These are phyloP conservation scores for Dasypogon diadema DNA, from an alignment of 2,888 invertebrate species.

Conservation along the genomic window DNA sequence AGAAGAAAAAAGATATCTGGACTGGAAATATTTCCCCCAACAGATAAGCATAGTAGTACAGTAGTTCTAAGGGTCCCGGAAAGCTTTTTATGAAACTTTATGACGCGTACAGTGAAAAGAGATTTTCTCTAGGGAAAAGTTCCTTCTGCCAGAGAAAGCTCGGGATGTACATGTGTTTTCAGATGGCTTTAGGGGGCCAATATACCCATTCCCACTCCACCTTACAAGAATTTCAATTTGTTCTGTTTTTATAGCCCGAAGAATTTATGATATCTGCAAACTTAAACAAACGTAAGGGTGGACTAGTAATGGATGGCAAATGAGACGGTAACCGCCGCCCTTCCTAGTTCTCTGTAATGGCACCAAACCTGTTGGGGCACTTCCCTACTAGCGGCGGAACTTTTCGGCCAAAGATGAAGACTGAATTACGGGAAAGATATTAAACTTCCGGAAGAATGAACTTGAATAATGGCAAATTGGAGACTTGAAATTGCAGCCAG, in stretches of 20 bases:
- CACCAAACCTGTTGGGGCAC: slow-evolving; percentile 1
- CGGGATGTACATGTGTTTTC: slow-evolving; percentile 21
- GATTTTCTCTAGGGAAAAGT: slow-evolving; percentile 29
- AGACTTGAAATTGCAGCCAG: slow-evolving; percentile 25
- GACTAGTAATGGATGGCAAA: slow-evolving; percentile 25
- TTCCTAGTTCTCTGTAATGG: neutral
- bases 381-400: neutral
- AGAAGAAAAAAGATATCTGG: slow-evolving; percentile 42
- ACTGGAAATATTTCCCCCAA: slow-evolving; percentile 52
- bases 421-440: slow-evolving; percentile 33
- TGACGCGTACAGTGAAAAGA: slow-evolving; percentile 29
- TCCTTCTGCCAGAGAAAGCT: slow-evolving; percentile 9
- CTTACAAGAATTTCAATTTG: slow-evolving; percentile 54
- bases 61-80: slow-evolving; percentile 46
- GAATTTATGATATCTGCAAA: slow-evolving; percentile 56
- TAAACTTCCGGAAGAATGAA: slow-evolving; percentile 26
- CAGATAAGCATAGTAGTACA: slow-evolving; percentile 52
- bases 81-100: slow-evolving; percentile 52
- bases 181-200: neutral
- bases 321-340: slow-evolving; percentile 28
- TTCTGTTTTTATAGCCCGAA: slow-evolving; percentile 54
- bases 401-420: slow-evolving; percentile 39
- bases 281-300: slow-evolving; percentile 45
- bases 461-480: slow-evolving; percentile 28
- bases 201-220: neutral